Percentiles rank a stretch among this genome's conserved stretches.
Evolutionary conservation across 2,888 invertebrate species (phyloP).

Genomic region (Melipona bicolor): DNA sequence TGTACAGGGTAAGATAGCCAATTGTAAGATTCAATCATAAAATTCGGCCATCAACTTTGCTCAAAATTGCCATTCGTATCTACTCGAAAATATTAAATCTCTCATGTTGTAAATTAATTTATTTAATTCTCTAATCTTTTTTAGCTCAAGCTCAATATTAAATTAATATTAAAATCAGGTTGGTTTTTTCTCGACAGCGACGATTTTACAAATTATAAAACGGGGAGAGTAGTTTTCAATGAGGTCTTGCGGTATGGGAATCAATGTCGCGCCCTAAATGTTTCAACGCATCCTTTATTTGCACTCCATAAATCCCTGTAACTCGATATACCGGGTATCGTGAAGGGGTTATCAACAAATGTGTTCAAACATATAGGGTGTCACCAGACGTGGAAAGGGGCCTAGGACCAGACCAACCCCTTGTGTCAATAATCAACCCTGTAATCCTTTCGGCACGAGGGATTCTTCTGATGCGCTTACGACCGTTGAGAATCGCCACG

Average conservation of each 20-base stretch:
- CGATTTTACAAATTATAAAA: neutral
- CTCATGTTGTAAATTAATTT: too few species aligned
- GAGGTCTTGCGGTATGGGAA: slow-evolving; percentile 42
- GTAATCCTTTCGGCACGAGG: slow-evolving; percentile 80
- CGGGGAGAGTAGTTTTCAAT: neutral
- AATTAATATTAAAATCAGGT: too few species aligned
- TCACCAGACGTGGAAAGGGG: slow-evolving; percentile 72
- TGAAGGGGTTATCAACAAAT: slow-evolving; percentile 82
- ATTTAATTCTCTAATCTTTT: too few species aligned
- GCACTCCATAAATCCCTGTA: slow-evolving; percentile 73
- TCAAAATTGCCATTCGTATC: too few species aligned
- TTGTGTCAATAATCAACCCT: slow-evolving; percentile 77
- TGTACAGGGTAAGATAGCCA: too few species aligned
- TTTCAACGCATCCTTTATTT: slow-evolving; percentile 65
- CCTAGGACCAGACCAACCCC: slow-evolving; percentile 66
- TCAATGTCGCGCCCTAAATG: slow-evolving; percentile 46
- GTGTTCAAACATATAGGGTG: slow-evolving; percentile 84
- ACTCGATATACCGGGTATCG: slow-evolving; percentile 70
- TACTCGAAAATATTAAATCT: too few species aligned
- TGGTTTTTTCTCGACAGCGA: neutral
- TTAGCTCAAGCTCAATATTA: too few species aligned
- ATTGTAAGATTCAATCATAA: too few species aligned
- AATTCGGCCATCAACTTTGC: too few species aligned
- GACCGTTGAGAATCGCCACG: slow-evolving; percentile 80
- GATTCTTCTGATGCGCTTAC: slow-evolving; percentile 76